phyloP scores from a whole-genome alignment of 2,797 vertebrate genomes.

The Taenioides sp. region DNA sequence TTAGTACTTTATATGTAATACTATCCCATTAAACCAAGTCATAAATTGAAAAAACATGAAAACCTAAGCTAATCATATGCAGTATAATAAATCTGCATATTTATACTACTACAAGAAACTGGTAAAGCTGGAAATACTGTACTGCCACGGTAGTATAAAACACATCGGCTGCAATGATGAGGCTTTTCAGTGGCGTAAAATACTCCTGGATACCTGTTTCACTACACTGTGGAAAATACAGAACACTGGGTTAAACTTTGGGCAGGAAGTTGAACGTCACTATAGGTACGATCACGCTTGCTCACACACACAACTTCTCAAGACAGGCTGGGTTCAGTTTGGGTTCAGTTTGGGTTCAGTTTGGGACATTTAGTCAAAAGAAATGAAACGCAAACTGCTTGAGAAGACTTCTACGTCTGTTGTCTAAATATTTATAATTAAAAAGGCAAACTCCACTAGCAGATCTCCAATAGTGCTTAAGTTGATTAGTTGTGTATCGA shows the following conservation, averaged over 20 bases:
- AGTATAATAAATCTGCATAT: neutral
- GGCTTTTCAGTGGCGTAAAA: neutral
- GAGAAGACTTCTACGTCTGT: neutral
- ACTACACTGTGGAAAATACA: neutral
- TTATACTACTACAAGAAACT: neutral
- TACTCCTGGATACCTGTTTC: neutral
- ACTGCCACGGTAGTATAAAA: too few species aligned
- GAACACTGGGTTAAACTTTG: neutral
- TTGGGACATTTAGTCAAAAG: neutral
- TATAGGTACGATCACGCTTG: neutral
- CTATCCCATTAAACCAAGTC: too few species aligned
- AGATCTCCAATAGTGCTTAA: too few species aligned
- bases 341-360: neutral
- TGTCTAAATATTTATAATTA: too few species aligned
- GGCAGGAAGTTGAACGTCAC: neutral
- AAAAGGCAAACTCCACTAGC: too few species aligned
- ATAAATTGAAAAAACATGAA: too few species aligned
- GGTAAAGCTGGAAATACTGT: neutral
- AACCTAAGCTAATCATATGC: too few species aligned
- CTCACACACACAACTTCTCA: neutral
- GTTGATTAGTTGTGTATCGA: too few species aligned
- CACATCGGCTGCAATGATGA: neutral
- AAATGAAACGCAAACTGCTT: neutral
- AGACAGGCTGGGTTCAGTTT: neutral
- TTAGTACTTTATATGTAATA: too few species aligned